Base-by-base conservation (phyloP, 2,888 invertebrate genomes). In the Ommatoiulus sabulosus region DNA sequence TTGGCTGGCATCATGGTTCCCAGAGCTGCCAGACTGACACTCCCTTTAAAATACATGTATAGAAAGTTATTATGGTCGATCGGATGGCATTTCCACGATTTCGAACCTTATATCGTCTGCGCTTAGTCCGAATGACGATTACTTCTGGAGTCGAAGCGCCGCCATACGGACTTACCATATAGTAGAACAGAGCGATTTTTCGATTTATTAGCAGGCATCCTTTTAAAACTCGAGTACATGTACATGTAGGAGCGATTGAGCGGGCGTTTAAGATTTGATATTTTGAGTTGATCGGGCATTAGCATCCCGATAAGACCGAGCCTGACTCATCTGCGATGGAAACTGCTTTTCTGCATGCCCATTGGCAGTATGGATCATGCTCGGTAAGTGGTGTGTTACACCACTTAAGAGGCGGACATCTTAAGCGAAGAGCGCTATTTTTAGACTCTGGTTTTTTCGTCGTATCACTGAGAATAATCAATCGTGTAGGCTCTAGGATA, bases 401-500 rank as follows among this genome's bases (percentile, higher is more conserved):
- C 24, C 24, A 52, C 52, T 52, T 52, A 52, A 17, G 52, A 10
- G 52, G 2, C 10, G 52, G 52, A 15, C 52, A 52, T 52, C 52
- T 52, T 52, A 7, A 7, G 12, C 46, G 46, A 0, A 12, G 46
- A 46, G 35, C 0, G 63, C 17, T 63, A 63, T 63, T 63, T 52
- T 63, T 63, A 24, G 72, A 6, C 63, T 5, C 17, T 15, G 5
- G 4, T 63, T 63, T 63, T 63, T 63, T 15, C 57, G 72, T n/a
- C 72, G 10, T 72, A 72, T 72, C 72, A 72, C 72, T 8, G 10
- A 20, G 24, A 72, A 72, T 72, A 24, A 72, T 72, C 72, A 72
- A 72, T 72, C 24, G 72, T 72, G 72, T 72, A 72, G 72, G 72
- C 24, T 24, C 0, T n/a, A n/a, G 72, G 63, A 72, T 72, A 72